Evolutionary conservation across 2,113 vertebrate genomes (phyloP).

Genomic region (Empidonax alnorum): DNA sequence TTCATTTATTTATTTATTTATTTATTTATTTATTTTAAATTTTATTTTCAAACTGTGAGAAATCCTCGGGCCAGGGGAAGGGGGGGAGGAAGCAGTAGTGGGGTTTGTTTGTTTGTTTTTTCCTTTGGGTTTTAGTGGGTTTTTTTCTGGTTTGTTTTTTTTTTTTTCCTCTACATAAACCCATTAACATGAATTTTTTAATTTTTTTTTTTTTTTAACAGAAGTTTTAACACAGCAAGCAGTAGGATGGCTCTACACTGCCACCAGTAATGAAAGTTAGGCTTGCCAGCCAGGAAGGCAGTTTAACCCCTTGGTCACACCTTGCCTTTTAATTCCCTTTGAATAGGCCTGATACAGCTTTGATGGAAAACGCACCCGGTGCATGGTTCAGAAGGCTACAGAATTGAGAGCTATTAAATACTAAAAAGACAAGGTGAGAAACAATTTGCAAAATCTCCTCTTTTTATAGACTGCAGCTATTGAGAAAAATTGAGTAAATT

Average conservation of each 20-base stretch:
- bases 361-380: constrained; percentile 73
- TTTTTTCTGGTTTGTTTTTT: not conserved
- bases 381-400: constrained; percentile 76
- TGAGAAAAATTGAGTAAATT: constrained; percentile 93
- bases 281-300: not conserved
- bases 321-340: constrained; percentile 76
- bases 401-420: constrained; percentile 87
- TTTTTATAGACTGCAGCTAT: constrained; percentile 89
- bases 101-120: not conserved
- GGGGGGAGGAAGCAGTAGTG: fast-evolving
- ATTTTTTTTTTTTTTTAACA: not conserved
- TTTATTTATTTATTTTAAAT: not conserved
- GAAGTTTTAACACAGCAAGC: constrained; percentile 19
- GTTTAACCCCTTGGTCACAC: constrained; percentile 72
- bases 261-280: constrained; percentile 42
- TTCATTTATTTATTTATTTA: not conserved
- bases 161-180: not conserved
- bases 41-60: not conserved
- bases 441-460: constrained; percentile 89
- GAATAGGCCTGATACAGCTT: constrained; percentile 75
- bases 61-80: not conserved
- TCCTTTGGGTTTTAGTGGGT: not conserved
- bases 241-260: constrained; percentile 25
- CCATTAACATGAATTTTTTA: not conserved
- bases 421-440: constrained; percentile 87